Conservation (phyloP, 2,797 vertebrate genomes). For the Myotis planiceps region DNA sequence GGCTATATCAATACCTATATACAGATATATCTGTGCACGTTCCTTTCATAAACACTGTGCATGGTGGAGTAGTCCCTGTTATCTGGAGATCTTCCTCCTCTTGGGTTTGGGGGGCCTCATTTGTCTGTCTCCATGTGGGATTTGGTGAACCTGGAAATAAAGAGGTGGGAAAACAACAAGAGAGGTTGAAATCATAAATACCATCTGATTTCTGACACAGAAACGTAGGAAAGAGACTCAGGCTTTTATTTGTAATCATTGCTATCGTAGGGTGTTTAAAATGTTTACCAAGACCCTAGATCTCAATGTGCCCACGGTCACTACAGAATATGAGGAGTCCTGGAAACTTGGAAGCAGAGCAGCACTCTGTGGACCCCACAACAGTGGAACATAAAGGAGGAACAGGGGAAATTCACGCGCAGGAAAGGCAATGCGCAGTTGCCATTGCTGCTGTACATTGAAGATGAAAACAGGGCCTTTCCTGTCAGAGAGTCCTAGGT, state of each 20-base stretch:
- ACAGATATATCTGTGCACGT: slow-evolving; percentile 83
- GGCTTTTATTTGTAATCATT: neutral
- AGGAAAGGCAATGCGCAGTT: neutral
- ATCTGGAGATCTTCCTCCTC: slow-evolving; percentile 99
- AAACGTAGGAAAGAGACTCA: neutral
- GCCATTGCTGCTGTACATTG: neutral
- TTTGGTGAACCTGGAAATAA: slow-evolving; percentile 90
- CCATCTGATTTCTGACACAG: slow-evolving; percentile 2
- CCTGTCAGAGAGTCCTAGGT: neutral
- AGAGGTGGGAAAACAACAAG: slow-evolving; percentile 38
- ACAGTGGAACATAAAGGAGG: neutral
- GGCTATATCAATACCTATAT: slow-evolving; percentile 82
- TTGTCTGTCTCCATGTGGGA: slow-evolving; percentile 96
- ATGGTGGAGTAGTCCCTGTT: slow-evolving; percentile 94
- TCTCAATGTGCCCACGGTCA: neutral
- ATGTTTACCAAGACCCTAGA: neutral
- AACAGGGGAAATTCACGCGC: neutral
- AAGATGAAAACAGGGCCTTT: neutral
- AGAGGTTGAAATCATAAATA: slow-evolving; percentile 40
- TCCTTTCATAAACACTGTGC: slow-evolving; percentile 85
- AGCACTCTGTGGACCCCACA: neutral
- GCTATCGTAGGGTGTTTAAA: neutral
- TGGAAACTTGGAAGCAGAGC: neutral
- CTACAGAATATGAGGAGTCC: neutral
- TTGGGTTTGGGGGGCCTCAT: slow-evolving; percentile 98